Evolutionary conservation across 2,888 invertebrate species (phyloP).

Genomic region (Stenolophus ochropezus): DNA sequence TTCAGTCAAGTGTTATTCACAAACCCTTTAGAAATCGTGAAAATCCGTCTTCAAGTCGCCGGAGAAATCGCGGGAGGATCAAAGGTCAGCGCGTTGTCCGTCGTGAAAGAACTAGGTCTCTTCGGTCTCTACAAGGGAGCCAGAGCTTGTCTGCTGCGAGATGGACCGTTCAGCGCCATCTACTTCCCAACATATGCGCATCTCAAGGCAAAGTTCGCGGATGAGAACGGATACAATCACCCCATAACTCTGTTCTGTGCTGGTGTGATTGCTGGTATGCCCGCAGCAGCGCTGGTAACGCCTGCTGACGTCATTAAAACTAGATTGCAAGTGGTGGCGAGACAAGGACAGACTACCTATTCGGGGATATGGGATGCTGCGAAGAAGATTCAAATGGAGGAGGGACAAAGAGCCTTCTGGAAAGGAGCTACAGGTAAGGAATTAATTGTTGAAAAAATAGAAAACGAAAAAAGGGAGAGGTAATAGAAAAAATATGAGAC

Average conservation of each 20-base stretch:
- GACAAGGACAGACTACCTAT: conserved; percentile 97
- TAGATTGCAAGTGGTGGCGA: conserved; percentile 91
- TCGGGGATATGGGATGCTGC: conserved; percentile 94
- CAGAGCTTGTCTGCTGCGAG: conserved; percentile 94
- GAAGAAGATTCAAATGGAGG: conserved; percentile 92
- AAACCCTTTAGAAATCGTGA: conserved; percentile 99
- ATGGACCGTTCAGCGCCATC: conserved; percentile 98
- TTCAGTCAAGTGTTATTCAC: conserved; percentile 98
- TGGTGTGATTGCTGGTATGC: conserved; percentile 94
- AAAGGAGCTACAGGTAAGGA: conserved; percentile 90
- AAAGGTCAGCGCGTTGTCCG: conserved; percentile 91
- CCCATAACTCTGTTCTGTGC: conserved; percentile 89
- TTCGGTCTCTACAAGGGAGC: conserved; percentile 97
- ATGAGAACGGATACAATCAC: conserved; percentile 96
- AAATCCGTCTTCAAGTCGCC: conserved; percentile 98
- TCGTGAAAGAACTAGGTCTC: conserved; percentile 95
- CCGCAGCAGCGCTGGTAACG: conserved; percentile 97
- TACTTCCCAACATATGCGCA: conserved; percentile 99
- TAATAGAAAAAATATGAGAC: too few species aligned
- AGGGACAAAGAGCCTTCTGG: conserved; percentile 98
- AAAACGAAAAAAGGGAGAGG: too few species aligned
- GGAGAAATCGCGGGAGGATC: conserved; percentile 92
- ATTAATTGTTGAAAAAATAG: too few species aligned
- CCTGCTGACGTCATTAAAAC: conserved; percentile 99
- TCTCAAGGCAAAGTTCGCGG: conserved; percentile 92